These are phyloP conservation scores for Odontocerum albicorne DNA, from an alignment of 2,888 invertebrate species.

Conservation along the genomic window DNA sequence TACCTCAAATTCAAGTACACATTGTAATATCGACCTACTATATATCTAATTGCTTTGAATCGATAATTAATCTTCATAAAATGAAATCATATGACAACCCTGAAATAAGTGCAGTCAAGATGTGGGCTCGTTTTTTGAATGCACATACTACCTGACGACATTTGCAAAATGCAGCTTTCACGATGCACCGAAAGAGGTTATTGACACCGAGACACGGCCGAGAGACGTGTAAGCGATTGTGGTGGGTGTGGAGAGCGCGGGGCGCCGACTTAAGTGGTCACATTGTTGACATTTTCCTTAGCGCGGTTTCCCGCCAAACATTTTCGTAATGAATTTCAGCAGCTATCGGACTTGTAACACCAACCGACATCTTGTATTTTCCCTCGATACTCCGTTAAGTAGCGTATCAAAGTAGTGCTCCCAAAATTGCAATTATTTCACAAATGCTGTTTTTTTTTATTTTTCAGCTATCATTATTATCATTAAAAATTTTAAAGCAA, in stretches of 20 bases:
- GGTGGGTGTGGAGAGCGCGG: background rate
- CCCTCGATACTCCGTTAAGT: no score
- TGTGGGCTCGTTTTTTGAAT: slow-evolving; percentile 12
- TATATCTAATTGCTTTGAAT: no score
- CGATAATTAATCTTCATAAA: background rate
- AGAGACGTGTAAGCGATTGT: background rate
- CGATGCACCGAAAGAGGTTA: slow-evolving; percentile 31
- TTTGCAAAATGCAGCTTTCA: slow-evolving; percentile 30
- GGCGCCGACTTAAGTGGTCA: background rate
- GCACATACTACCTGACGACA: slow-evolving; percentile 6
- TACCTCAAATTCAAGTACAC: background rate
- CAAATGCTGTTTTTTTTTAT: no score
- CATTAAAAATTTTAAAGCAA: no score
- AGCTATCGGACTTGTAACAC: background rate
- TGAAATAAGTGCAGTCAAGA: background rate
- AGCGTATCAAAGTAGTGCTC: no score
- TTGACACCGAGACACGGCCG: slow-evolving; percentile 13
- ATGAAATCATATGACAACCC: background rate
- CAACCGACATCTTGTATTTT: no score
- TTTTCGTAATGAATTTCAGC: slow-evolving; percentile 16
- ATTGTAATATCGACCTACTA: background rate
- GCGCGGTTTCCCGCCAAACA: slow-evolving; percentile 19
- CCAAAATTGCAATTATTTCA: no score
- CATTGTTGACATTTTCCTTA: slow-evolving; percentile 18
- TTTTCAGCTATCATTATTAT: no score